phyloP scores from a whole-genome alignment of 2,797 vertebrate species.

The Hyperoplus immaculatus region DNA sequence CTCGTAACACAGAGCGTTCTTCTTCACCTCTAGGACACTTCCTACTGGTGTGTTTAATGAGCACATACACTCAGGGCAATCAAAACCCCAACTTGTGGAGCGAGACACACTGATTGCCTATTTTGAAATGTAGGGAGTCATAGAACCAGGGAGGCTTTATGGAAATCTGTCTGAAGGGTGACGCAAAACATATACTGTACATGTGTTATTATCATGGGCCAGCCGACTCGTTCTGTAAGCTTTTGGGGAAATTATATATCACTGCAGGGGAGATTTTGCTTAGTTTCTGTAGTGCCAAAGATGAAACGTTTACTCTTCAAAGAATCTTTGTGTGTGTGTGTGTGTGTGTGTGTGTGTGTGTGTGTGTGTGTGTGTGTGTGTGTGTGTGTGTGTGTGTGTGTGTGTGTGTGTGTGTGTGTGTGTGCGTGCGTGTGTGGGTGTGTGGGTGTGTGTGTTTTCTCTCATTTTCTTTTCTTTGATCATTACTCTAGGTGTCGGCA shows the following conservation, averaged over 20 bases:
- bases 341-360: slow-evolving; percentile 24
- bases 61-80: slow-evolving; percentile 37
- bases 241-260: slow-evolving; percentile 9
- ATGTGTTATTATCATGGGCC: slow-evolving; percentile 34
- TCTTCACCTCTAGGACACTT: slow-evolving; percentile 36
- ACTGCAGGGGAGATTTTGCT: slow-evolving; percentile 6
- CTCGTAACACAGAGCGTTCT: slow-evolving; percentile 18
- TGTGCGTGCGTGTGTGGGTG: neutral
- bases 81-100: slow-evolving; percentile 52
- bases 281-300: slow-evolving; percentile 28
- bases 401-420: slow-evolving; percentile 17
- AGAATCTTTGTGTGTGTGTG: slow-evolving; percentile 15
- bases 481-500: slow-evolving; percentile 35
- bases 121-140: slow-evolving; percentile 50
- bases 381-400: too few species aligned
- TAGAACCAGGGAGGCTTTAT: slow-evolving; percentile 41
- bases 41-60: slow-evolving; percentile 56
- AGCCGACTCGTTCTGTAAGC: slow-evolving; percentile 24
- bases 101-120: slow-evolving; percentile 58
- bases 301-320: slow-evolving; percentile 34
- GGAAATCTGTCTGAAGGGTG: slow-evolving; percentile 52
- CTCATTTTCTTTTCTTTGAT: slow-evolving; percentile 69
- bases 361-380: neutral
- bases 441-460: slow-evolving; percentile 23
- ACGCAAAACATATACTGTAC: slow-evolving; percentile 15